Base-by-base conservation (phyloP, 2,888 invertebrate genomes). In the Rotaria macrura region DNA sequence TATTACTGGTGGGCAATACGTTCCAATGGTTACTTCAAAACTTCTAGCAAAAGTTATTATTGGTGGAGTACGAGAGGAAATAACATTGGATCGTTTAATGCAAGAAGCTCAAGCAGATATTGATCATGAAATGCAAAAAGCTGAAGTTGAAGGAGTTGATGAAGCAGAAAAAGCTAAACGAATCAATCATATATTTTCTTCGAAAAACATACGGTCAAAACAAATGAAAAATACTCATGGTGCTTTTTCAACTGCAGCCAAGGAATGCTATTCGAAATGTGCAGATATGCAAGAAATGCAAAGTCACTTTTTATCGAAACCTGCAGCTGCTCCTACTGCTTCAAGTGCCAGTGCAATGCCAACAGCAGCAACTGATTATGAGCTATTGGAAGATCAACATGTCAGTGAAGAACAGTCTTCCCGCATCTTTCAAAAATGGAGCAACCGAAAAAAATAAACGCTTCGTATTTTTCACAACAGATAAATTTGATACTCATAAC, bases 1-100 rank as follows among this genome's bases (percentile, higher is more conserved):
- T 85, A 87, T 88, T 12, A 90, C 90, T 5, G 89, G 90, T 0
- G 90, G 90, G 10, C 89, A 89, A 86, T 90, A 89, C 86, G 88
- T 90, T 7, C 90, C 90, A 6, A 87, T 90, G 25, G 85, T 87
- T 0, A 88, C 87, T 55, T 89, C 89, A 0, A 86, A 88, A 57
- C 84, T 89, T 10, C 87, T 90, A 5, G 87, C 88, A 0, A 84
- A 89, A 85, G 89, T 90, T 7, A 89, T 90, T 47, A 88, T 89
- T 14, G 89, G 89, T 12, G 89, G 89, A 1, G 90, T 89, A 0
- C 88, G 89, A 83, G 89, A 90, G 86, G 90, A 89, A 86, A 88
- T 90, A 79, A 89, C 89, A 10, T 88, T 90, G n/a, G 88, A 89
- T 84, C 88, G 88, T 84, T 88, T 89, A 85, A 89, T 89, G 89